Percentiles rank a stretch among this genome's conserved stretches.
Evolutionary conservation across 2,888 invertebrate genomes (phyloP).

Genomic region (Chrysolina oricalcia): DNA sequence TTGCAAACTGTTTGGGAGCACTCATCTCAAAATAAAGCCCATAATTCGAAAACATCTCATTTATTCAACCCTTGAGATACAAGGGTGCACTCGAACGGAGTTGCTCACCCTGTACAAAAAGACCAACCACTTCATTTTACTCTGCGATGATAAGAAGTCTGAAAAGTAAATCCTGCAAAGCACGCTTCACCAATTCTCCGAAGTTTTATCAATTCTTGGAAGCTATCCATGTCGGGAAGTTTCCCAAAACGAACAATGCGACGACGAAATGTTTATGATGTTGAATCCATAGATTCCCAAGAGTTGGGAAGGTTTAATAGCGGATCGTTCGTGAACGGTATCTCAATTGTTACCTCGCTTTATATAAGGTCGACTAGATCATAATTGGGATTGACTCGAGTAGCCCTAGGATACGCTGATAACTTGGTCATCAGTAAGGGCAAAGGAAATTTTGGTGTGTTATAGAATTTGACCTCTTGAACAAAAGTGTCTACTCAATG

Average conservation of each 20-base stretch:
- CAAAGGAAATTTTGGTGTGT: too few species aligned
- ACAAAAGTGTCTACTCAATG: too few species aligned
- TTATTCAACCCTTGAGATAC: too few species aligned
- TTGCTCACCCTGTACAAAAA: neutral
- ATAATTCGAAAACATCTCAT: too few species aligned
- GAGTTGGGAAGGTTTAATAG: neutral
- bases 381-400: neutral
- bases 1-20: too few species aligned
- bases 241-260: neutral
- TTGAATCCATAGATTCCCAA: neutral
- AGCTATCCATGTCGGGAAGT: neutral
- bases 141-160: slow-evolving; percentile 3
- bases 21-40: too few species aligned
- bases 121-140: slow-evolving; percentile 8
- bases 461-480: too few species aligned
- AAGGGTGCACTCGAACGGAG: too few species aligned
- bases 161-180: slow-evolving; percentile 3
- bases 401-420: neutral
- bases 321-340: neutral
- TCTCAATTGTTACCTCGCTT: neutral
- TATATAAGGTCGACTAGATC: neutral
- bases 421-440: too few species aligned
- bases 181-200: neutral
- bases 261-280: slow-evolving; percentile 1
- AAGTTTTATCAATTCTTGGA: slow-evolving; percentile 13